Base-by-base conservation (phyloP, 2,797 vertebrate genomes). In the Borostomias antarcticus region DNA sequence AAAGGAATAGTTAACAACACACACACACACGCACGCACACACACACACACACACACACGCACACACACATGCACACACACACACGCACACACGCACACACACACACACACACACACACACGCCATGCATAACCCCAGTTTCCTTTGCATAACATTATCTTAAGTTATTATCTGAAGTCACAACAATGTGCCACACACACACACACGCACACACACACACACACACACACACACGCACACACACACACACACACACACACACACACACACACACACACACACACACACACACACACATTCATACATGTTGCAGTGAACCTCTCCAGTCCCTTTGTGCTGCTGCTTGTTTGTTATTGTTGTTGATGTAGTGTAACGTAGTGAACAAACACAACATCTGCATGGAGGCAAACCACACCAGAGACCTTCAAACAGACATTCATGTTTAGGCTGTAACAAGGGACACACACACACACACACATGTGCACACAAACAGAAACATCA, bases 301-400 rank as follows among this genome's bases (percentile, higher is more conserved):
- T n/a, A 29, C 28, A 28, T 28, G 26, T 40, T 63, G 50, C 48
- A 25, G 33, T 53, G 40, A 33, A 50, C 64, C 73, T 73, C 73
- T 62, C 70, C 79, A 74, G 72, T 70, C 77, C 58, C 70, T 32
- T 59, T 66, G 68, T 75, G 62, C 64, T 52, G 2, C n/a, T 10
- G 64, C 64, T 30, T 57, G 57, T 84, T 78, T 85, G 73, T 81
- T 75, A 70, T 70, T 81, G 62, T 64, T 71, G 63, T 52, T 80
- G 68, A 81, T 78, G 75, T 68, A 62, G 76, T 68, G 66, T 74
- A 73, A 77, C 29, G 25, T 53, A 71, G 64, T 73, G 68, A 77
- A 72, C 70, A 76, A 80, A 85, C 69, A 77, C 69, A 78, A 70
- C 64, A 79, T 86, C 64, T 84, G 71, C 75, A 75, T 59, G 66